phyloP scores from a whole-genome alignment of 2,113 vertebrate genomes.

The Edolisoma coerulescens region DNA sequence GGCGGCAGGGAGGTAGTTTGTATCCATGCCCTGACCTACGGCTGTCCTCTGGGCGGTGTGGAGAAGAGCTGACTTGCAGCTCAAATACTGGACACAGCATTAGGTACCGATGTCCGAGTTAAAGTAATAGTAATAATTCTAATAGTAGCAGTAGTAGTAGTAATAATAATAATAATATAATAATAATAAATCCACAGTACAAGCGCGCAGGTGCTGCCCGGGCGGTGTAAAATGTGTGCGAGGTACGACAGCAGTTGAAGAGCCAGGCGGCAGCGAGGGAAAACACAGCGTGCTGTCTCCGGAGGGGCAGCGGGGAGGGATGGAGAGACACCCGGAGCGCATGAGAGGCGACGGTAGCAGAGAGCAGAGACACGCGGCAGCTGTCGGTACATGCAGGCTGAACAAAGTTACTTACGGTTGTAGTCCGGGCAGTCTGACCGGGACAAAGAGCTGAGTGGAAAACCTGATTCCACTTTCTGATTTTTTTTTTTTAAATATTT shows the following conservation, averaged over 20 bases:
- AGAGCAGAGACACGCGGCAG: not conserved
- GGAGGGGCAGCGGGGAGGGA: fast-evolving
- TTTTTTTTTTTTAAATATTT: not conserved
- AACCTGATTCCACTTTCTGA: not conserved
- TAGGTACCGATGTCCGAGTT: not conserved
- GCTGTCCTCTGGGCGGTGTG: not conserved
- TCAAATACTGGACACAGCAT: not conserved
- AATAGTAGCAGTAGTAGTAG: fast-evolving
- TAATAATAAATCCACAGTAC: not conserved
- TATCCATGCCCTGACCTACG: no score
- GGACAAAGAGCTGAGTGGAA: not conserved
- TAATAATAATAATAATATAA: no score
- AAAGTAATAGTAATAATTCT: not conserved
- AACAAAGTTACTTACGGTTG: not conserved
- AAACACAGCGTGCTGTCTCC: fast-evolving
- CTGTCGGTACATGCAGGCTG: not conserved
- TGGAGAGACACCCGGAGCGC: fast-evolving
- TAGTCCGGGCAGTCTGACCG: not conserved
- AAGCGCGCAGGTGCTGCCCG: not conserved
- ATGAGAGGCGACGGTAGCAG: fast-evolving
- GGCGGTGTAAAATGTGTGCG: fast-evolving
- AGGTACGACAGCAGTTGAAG: no score
- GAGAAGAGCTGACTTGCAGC: no score
- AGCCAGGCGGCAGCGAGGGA: not conserved
- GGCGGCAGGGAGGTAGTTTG: fast-evolving